A percentile compares a stretch with the other conserved stretches of the same genome.
Conservation (phyloP, 2,888 invertebrate genomes). For the Prosapia bicincta region DNA sequence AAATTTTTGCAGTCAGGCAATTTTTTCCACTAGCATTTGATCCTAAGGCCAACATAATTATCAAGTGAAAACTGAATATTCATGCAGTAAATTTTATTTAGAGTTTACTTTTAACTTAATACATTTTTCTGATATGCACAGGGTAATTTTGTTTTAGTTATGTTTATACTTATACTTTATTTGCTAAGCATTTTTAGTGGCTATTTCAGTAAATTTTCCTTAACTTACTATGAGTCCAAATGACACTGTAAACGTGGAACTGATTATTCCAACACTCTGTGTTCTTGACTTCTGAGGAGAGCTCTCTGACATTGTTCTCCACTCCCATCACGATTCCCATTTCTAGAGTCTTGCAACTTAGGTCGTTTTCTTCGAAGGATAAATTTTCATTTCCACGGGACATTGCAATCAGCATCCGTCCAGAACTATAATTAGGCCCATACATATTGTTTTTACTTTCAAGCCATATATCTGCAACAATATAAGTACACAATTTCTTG, state of each 20-base stretch:
- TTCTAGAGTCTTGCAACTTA: slow-evolving; percentile 42
- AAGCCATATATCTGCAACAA: slow-evolving; percentile 46
- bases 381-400: slow-evolving; percentile 47
- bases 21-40: too few species aligned
- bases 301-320: slow-evolving; percentile 36
- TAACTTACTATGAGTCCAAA: slow-evolving; percentile 48
- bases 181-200: too few species aligned
- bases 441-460: slow-evolving; percentile 43
- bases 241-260: slow-evolving; percentile 52
- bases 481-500: too few species aligned
- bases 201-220: too few species aligned
- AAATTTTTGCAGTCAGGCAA: too few species aligned
- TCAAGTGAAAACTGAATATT: too few species aligned
- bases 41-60: too few species aligned
- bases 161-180: too few species aligned
- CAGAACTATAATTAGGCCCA: slow-evolving; percentile 45
- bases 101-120: too few species aligned
- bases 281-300: slow-evolving; percentile 36
- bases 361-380: slow-evolving; percentile 32
- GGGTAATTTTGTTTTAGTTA: too few species aligned
- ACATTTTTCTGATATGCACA: too few species aligned
- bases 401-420: slow-evolving; percentile 52
- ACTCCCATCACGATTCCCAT: slow-evolving; percentile 42
- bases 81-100: too few species aligned
- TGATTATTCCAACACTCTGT: slow-evolving; percentile 44